Evolutionary conservation across 2,888 invertebrate species (phyloP).

Genomic region (Mamestra brassicae): DNA sequence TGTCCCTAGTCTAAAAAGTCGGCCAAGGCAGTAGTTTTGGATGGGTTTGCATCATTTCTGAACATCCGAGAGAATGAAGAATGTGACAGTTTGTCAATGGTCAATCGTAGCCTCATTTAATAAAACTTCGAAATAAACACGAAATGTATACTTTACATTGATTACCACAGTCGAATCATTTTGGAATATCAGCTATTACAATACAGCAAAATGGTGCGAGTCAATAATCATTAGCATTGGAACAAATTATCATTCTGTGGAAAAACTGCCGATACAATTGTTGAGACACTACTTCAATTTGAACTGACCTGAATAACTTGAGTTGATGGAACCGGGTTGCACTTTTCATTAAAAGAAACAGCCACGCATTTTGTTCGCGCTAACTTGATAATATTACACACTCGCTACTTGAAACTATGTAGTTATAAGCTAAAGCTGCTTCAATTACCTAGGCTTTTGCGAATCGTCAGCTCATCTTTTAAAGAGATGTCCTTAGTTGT

Average conservation of each 20-base stretch:
- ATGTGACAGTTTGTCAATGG: neutral
- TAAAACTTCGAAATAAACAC: neutral
- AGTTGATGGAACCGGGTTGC: neutral
- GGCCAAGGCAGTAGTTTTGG: too few species aligned
- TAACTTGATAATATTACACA: neutral
- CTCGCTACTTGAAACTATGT: neutral
- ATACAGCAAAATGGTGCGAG: neutral
- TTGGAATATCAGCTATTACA: neutral
- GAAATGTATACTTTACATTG: neutral
- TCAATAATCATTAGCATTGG: constrained; percentile 1
- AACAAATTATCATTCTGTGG: neutral
- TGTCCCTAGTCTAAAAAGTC: too few species aligned
- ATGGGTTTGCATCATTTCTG: too few species aligned
- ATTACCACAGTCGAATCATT: too few species aligned
- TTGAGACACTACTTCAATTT: constrained; percentile 23
- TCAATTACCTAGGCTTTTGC: neutral
- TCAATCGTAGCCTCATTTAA: neutral
- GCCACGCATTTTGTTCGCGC: neutral
- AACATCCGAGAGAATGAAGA: neutral
- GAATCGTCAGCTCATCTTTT: constrained; percentile 22
- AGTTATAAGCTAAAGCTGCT: neutral
- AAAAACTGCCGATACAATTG: neutral
- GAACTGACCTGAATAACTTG: constrained; percentile 19
- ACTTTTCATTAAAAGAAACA: constrained; percentile 33
- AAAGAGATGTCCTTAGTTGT: constrained; percentile 47